phyloP scores from a whole-genome alignment of 1,140 invertebrate species.

The Trialeurodes vaporariorum region DNA sequence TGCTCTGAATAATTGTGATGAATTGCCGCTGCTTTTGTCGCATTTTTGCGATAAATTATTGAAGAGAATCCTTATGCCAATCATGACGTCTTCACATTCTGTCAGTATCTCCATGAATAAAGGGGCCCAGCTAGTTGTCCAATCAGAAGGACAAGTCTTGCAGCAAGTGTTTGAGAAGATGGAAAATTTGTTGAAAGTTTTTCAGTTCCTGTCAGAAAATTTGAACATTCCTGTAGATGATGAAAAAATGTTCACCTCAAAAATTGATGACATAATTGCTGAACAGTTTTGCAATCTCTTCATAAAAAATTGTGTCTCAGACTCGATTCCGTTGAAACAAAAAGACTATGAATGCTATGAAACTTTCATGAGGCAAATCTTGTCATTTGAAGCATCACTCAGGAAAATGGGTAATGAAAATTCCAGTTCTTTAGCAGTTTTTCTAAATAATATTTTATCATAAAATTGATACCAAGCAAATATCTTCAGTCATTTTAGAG shows the following conservation, averaged over 20 bases:
- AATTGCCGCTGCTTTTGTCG: not conserved
- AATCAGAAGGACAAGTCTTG: not conserved
- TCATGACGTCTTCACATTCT: not conserved
- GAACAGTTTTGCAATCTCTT: conserved; percentile 49
- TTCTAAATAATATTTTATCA: too few species aligned
- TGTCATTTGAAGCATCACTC: conserved; percentile 52
- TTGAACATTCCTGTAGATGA: conserved; percentile 37
- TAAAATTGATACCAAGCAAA: too few species aligned
- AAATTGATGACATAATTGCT: conserved; percentile 47
- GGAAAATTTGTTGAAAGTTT: conserved; percentile 6
- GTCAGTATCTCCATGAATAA: conserved; percentile 43
- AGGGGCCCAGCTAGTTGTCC: conserved; percentile 27
- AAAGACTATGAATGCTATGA: conserved; percentile 53
- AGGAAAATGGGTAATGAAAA: conserved; percentile 37
- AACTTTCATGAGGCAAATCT: conserved; percentile 46
- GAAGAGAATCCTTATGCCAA: not conserved
- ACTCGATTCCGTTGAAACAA: conserved; percentile 59
- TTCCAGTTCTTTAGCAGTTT: too few species aligned
- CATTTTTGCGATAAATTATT: not conserved
- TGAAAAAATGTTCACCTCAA: conserved; percentile 43
- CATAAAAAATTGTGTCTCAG: conserved; percentile 58
- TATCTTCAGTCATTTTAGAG: too few species aligned
- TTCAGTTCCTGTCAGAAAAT: conserved; percentile 16
- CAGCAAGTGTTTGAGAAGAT: not conserved
- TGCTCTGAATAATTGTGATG: not conserved